Percentiles rank a stretch among this genome's conserved stretches.
phyloP scores from a whole-genome alignment of 2,797 vertebrate genomes.

The Ciconia nigra region DNA sequence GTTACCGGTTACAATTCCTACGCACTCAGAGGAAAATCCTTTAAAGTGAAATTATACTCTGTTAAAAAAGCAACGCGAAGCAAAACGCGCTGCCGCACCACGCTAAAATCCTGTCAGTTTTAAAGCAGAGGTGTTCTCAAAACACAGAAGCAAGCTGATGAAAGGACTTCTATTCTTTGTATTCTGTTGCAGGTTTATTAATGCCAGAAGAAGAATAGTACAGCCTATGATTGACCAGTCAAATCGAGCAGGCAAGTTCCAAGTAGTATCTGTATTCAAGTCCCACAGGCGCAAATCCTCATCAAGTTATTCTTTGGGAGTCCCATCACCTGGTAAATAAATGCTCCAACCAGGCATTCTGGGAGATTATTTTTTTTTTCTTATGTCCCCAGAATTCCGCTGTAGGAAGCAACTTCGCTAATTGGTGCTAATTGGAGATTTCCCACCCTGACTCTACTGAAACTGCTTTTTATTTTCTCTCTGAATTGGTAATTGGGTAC shows the following conservation, averaged over 20 bases:
- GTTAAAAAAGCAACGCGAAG: not conserved
- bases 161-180: constrained; percentile 73
- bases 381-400: constrained; percentile 78
- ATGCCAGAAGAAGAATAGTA: constrained; percentile 99
- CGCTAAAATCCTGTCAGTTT: not conserved
- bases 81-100: not conserved
- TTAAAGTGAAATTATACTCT: constrained; percentile 23
- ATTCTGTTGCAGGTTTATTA: constrained; percentile 96
- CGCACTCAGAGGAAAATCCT: constrained; percentile 30
- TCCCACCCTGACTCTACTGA: constrained; percentile 88
- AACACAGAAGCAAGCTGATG: constrained; percentile 47
- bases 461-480: constrained; percentile 88
- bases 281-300: constrained; percentile 72
- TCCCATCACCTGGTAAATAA: constrained; percentile 79
- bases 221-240: constrained; percentile 99
- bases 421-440: constrained; percentile 97
- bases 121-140: constrained; percentile 12
- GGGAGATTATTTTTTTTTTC: constrained; percentile 74
- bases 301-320: constrained; percentile 70
- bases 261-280: constrained; percentile 70
- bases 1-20: constrained; percentile 1
- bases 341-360: constrained; percentile 78
- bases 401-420: constrained; percentile 85
- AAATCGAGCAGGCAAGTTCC: constrained; percentile 99
- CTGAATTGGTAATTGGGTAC: constrained; percentile 94